Conservation (phyloP, 1,140 invertebrate genomes). For the Teleogryllus occipitalis region DNA sequence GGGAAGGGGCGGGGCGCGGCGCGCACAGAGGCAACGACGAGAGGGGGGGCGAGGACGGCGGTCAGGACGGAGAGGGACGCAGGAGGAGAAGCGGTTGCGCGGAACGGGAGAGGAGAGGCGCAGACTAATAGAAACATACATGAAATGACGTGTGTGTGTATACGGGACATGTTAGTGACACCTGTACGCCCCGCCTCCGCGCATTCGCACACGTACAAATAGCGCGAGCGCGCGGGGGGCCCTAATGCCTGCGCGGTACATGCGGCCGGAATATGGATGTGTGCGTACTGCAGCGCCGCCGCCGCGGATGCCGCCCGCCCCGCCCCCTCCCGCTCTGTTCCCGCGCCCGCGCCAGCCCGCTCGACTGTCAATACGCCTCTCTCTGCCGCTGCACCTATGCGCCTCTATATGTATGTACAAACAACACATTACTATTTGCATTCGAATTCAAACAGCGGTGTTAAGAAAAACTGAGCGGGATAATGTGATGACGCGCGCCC, state of each 20-base stretch:
- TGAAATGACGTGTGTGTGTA: constrained; percentile 16
- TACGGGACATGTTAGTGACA: constrained; percentile 17
- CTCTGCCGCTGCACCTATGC: neutral
- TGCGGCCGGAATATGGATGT: too few species aligned
- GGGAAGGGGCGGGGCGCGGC: neutral
- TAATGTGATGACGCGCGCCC: neutral
- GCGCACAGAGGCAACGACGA: too few species aligned
- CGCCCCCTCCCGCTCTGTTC: too few species aligned
- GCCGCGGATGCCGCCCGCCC: too few species aligned
- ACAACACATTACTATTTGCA: neutral
- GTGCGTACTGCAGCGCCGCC: too few species aligned
- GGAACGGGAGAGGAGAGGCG: neutral
- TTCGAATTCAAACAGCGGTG: neutral
- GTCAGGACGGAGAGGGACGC: neutral
- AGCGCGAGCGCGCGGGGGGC: neutral
- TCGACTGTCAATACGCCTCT: neutral
- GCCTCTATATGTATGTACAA: neutral
- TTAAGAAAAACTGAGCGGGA: neutral
- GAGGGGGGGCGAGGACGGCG: too few species aligned
- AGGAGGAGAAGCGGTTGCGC: neutral
- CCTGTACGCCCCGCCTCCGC: constrained; percentile 14
- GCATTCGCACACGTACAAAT: constrained; percentile 10
- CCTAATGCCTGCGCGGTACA: neutral
- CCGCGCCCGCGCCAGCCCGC: too few species aligned
- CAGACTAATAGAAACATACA: constrained; percentile 7